These are phyloP conservation scores for Atta colombica DNA, from an alignment of 1,140 invertebrate genomes.

Conservation along the genomic window DNA sequence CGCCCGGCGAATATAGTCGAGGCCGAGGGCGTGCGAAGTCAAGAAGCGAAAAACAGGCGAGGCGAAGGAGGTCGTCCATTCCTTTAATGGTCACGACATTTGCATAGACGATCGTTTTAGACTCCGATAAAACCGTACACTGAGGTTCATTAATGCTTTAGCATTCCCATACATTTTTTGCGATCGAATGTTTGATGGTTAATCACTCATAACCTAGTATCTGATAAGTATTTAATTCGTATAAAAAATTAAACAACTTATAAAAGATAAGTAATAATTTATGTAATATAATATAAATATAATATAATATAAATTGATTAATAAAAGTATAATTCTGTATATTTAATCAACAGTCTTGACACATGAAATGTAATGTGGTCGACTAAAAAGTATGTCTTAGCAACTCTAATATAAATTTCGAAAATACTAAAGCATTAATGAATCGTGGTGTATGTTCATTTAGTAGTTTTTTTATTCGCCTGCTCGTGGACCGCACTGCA, in stretches of 20 bases:
- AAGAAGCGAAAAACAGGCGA: slow-evolving; percentile 53
- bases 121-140: neutral
- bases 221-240: neutral
- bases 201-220: neutral
- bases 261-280: neutral
- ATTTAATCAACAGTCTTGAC: neutral
- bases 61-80: slow-evolving; percentile 39
- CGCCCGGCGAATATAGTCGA: slow-evolving; percentile 14
- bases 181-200: neutral
- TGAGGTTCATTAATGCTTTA: slow-evolving; percentile 12
- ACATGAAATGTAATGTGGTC: neutral
- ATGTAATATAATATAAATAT: neutral
- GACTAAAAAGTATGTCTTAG: neutral
- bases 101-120: slow-evolving; percentile 42
- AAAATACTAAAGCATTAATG: neutral
- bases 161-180: neutral
- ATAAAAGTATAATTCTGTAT: neutral
- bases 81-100: slow-evolving; percentile 46
- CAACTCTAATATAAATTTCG: neutral
- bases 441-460: neutral
- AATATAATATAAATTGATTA: neutral
- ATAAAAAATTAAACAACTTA: neutral
- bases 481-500: neutral
- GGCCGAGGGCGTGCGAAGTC: slow-evolving; percentile 39
- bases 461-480: slow-evolving; percentile 22